Conservation (phyloP, 1,140 invertebrate species). For the Dryas iulia region DNA sequence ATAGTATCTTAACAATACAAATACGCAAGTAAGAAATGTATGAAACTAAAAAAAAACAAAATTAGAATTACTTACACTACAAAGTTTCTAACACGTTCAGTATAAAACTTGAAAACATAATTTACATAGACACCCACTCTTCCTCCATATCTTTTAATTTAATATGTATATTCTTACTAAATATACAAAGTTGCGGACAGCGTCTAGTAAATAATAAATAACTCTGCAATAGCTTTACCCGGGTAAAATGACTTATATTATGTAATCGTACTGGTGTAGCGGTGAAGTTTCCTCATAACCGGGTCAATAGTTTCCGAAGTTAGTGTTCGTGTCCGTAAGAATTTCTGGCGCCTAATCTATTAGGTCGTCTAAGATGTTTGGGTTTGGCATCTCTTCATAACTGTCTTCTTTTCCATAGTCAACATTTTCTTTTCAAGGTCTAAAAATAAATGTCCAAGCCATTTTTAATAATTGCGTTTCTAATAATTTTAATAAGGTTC, state of each 20-base stretch:
- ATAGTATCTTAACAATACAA: too few species aligned
- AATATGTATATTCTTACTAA: background rate
- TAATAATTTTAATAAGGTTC: background rate
- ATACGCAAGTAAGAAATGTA: too few species aligned
- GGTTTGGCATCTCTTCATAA: conserved; percentile 12
- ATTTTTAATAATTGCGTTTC: background rate
- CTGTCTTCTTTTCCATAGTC: background rate
- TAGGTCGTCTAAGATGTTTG: conserved; percentile 11
- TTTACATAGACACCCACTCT: background rate
- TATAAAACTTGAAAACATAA: background rate
- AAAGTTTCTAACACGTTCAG: background rate
- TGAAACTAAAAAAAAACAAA: too few species aligned
- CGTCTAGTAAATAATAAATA: conserved; percentile 9
- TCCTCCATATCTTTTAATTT: background rate
- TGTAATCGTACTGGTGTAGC: conserved; percentile 6
- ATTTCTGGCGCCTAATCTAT: conserved; percentile 8
- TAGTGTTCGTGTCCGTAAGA: conserved; percentile 4
- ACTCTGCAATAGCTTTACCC: background rate
- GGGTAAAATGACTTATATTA: conserved; percentile 5
- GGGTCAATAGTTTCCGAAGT: conserved; percentile 5
- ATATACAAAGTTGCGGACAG: conserved; percentile 1
- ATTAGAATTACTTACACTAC: background rate
- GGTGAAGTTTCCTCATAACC: conserved; percentile 10
- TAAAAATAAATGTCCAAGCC: background rate
- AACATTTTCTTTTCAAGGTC: background rate